A percentile compares a stretch with the other conserved stretches of the same genome.
phyloP scores from a whole-genome alignment of 1,140 invertebrate genomes.

The Zaprionus vittiger region DNA sequence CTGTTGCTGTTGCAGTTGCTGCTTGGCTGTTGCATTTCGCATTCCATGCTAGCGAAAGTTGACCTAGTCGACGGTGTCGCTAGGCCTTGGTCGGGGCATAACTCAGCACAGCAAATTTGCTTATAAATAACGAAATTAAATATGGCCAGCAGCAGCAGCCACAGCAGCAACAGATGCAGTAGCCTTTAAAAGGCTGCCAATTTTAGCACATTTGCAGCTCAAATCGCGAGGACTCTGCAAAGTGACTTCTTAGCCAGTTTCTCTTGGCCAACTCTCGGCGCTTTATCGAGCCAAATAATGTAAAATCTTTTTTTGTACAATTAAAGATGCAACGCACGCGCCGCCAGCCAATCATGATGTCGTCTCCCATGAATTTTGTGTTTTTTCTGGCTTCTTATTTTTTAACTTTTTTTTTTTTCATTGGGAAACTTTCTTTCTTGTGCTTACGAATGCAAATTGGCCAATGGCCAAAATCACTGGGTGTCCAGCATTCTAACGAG shows the following conservation, averaged over 20 bases:
- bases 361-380: constrained; percentile 39
- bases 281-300: constrained; percentile 49
- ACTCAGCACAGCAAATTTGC: constrained; percentile 71
- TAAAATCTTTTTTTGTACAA: constrained; percentile 60
- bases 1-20: constrained; percentile 33
- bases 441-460: constrained; percentile 73
- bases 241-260: constrained; percentile 48
- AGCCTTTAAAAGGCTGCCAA: constrained; percentile 59
- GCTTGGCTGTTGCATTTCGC: constrained; percentile 73
- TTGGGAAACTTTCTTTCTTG: constrained; percentile 73
- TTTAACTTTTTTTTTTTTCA: constrained; percentile 3
- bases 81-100: constrained; percentile 60
- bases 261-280: constrained; percentile 40
- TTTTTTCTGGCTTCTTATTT: constrained; percentile 35
- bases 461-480: constrained; percentile 45
- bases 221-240: constrained; percentile 21
- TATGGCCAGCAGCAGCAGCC: constrained; percentile 70
- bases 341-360: constrained; percentile 37
- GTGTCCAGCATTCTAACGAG: constrained; percentile 70
- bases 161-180: constrained; percentile 11
- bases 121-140: constrained; percentile 82
- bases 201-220: constrained; percentile 64
- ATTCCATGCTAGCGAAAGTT: constrained; percentile 83
- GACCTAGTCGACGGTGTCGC: constrained; percentile 80
- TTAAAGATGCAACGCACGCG: constrained; percentile 80